Evolutionary conservation across 2,797 vertebrate species (phyloP).

Genomic region (Tangara arthus): DNA sequence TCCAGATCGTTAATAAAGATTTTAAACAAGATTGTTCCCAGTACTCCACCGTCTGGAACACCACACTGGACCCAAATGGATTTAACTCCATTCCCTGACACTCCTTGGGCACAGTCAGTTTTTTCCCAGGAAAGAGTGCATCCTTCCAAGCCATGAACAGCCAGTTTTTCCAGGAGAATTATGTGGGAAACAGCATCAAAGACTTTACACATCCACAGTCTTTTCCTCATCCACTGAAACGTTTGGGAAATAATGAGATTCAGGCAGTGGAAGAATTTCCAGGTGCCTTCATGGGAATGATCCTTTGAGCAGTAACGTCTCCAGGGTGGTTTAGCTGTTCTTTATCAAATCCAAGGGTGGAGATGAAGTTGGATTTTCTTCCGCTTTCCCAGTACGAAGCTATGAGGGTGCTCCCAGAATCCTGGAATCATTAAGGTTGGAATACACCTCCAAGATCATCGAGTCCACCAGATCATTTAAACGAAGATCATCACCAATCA

Average conservation of each 20-base stretch:
- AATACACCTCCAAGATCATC: not conserved
- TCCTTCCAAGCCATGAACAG: not conserved
- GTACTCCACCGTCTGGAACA: not conserved
- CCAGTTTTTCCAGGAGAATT: not conserved
- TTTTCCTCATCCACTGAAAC: not conserved
- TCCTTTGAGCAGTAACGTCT: not conserved
- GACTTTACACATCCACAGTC: not conserved
- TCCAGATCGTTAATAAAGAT: not conserved
- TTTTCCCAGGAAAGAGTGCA: not conserved
- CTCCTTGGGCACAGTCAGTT: fast-evolving
- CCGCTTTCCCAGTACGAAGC: not conserved
- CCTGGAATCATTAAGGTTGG: fast-evolving
- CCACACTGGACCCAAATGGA: fast-evolving
- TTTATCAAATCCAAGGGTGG: not conserved
- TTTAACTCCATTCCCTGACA: not conserved
- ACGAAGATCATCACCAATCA: not conserved
- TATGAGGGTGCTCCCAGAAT: not conserved
- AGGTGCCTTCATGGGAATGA: fast-evolving
- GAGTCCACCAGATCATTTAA: not conserved
- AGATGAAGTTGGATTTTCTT: not conserved
- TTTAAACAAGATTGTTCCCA: not conserved
- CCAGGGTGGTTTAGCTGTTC: not conserved
- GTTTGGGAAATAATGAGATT: not conserved
- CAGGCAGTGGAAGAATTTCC: not conserved
- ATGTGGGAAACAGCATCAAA: not conserved